phyloP scores from a whole-genome alignment of 2,113 vertebrate species.

The Hypanus sabinus region DNA sequence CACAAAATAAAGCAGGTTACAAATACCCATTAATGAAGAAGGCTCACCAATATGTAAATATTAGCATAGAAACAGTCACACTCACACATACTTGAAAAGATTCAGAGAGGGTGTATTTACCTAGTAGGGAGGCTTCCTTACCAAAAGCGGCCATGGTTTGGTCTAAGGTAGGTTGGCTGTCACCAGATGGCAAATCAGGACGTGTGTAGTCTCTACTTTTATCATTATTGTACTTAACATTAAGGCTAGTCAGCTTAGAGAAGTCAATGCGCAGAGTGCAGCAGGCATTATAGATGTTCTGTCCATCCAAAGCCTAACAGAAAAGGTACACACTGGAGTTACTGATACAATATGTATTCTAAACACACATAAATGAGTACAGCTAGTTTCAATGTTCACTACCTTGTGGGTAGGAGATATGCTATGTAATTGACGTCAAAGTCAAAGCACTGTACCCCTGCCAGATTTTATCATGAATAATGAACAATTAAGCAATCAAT shows the following conservation, averaged over 20 bases:
- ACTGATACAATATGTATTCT: not conserved
- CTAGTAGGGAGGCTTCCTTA: slow-evolving; percentile 49
- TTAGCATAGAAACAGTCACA: not conserved
- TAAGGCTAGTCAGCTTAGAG: slow-evolving; percentile 88
- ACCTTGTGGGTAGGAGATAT: too few species aligned
- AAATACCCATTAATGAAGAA: not conserved
- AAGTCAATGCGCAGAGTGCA: slow-evolving; percentile 90
- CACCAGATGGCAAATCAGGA: slow-evolving; percentile 84
- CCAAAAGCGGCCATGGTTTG: slow-evolving; percentile 83
- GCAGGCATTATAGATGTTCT: slow-evolving; percentile 95
- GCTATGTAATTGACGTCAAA: too few species aligned
- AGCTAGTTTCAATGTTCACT: not conserved
- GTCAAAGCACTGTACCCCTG: too few species aligned
- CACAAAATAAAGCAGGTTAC: not conserved
- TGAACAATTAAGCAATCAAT: too few species aligned
- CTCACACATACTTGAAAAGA: slow-evolving; percentile 1
- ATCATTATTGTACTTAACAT: slow-evolving; percentile 93
- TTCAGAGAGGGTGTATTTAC: not conserved
- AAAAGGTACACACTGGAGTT: not conserved
- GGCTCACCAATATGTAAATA: not conserved
- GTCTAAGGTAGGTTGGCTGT: slow-evolving; percentile 75
- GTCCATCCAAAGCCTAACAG: slow-evolving; percentile 80
- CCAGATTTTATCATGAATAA: too few species aligned
- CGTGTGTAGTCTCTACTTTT: slow-evolving; percentile 91
- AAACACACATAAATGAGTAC: not conserved